Conservation (phyloP, 2,797 vertebrate species). For the Rhynchonycteris naso region DNA sequence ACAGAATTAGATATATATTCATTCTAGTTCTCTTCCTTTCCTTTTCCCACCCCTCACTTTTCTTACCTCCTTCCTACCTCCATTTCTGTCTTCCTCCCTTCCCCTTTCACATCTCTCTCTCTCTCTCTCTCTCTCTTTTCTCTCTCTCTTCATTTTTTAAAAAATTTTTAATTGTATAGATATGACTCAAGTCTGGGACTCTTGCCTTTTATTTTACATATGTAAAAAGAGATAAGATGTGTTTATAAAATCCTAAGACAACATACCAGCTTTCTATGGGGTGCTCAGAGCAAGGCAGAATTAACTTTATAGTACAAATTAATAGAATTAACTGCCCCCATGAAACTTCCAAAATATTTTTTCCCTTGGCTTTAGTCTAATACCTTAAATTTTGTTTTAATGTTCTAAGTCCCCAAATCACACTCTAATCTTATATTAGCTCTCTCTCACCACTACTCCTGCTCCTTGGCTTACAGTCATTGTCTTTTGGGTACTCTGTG, state of each 20-base stretch:
- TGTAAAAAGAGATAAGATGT: background rate
- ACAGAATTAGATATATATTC: background rate
- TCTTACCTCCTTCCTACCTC: too few relatives aligned
- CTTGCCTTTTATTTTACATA: background rate
- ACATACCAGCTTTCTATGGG: background rate
- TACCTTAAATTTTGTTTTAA: background rate
- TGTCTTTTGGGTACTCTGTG: background rate
- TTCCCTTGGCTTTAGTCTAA: background rate
- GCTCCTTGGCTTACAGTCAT: background rate
- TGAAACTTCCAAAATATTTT: background rate
- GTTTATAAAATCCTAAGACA: background rate
- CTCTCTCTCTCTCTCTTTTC: background rate
- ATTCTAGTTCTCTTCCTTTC: background rate
- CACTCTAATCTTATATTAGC: background rate
- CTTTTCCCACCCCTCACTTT: background rate
- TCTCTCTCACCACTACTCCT: background rate
- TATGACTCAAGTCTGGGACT: background rate
- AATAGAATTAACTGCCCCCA: background rate
- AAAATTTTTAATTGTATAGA: background rate
- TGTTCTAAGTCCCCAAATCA: background rate
- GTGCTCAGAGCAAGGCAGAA: background rate
- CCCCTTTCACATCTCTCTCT: too few relatives aligned
- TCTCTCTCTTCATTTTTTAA: background rate
- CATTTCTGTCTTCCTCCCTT: background rate
- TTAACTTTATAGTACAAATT: background rate